phyloP scores from a whole-genome alignment of 2,113 vertebrate genomes.

The Brachypodius melanocephalos region DNA sequence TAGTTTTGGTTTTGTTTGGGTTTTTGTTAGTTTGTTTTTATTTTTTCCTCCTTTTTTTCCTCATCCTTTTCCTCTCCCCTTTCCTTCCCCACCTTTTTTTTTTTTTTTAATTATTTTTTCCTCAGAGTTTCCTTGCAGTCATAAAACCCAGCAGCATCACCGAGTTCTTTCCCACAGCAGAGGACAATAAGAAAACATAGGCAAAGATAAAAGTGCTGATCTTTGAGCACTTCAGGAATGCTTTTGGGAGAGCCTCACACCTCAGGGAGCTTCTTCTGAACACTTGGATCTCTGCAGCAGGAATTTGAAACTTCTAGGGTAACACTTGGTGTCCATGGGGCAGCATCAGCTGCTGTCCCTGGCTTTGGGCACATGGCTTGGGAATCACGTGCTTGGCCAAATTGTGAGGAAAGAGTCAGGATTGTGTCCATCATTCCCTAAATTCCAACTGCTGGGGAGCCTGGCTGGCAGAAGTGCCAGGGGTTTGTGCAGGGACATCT shows the following conservation, averaged over 20 bases:
- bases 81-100: rapidly evolving
- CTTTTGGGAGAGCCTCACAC: not conserved
- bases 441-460: not conserved
- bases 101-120: rapidly evolving
- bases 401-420: not conserved
- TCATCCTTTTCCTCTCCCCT: not conserved
- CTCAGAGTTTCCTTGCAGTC: not conserved
- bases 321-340: not conserved
- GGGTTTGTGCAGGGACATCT: not conserved
- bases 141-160: not conserved
- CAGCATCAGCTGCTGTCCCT: not conserved
- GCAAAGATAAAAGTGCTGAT: not conserved
- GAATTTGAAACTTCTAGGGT: not conserved
- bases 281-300: not conserved
- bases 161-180: not conserved
- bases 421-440: not conserved
- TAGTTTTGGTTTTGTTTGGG: not conserved
- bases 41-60: not conserved
- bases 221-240: not conserved
- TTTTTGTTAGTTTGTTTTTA: not conserved
- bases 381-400: not conserved
- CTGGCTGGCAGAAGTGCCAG: not conserved
- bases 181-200: not conserved
- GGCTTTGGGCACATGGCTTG: not conserved
- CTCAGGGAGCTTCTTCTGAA: not conserved